A percentile compares a stretch with the other conserved stretches of the same genome.
Evolutionary conservation across 2,113 vertebrate genomes (phyloP).

Genomic region (Calypte anna): DNA sequence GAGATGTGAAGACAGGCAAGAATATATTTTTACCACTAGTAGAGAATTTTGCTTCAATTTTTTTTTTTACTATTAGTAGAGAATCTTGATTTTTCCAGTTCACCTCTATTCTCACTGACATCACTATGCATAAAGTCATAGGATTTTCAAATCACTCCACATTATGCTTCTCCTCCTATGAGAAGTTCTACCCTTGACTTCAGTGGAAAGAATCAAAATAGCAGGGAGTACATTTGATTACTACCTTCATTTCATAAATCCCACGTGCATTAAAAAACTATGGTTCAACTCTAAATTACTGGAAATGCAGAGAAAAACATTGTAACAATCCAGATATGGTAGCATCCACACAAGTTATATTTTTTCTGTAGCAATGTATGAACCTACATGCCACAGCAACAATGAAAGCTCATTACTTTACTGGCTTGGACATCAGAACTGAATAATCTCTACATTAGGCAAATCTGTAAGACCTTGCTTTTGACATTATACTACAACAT

Average conservation of each 20-base stretch:
- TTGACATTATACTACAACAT: background rate
- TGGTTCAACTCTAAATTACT: background rate
- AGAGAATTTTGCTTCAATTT: background rate
- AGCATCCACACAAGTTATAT: background rate
- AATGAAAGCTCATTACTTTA: background rate
- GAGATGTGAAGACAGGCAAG: background rate
- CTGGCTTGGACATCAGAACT: background rate
- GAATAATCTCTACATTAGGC: background rate
- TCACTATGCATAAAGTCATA: background rate
- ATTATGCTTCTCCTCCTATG: background rate
- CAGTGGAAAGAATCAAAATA: background rate
- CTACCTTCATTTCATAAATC: background rate
- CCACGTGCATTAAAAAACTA: background rate
- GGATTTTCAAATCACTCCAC: background rate
- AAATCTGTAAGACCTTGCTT: background rate
- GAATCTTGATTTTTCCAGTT: background rate
- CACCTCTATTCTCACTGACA: background rate
- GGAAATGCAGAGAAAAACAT: fast-evolving
- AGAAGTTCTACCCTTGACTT: background rate
- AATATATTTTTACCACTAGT: background rate
- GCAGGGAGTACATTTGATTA: background rate
- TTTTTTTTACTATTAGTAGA: background rate
- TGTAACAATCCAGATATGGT: background rate
- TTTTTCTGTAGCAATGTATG: background rate
- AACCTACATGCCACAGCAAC: background rate